These are phyloP conservation scores for Orthonevra nobilis DNA, from an alignment of 2,888 invertebrate genomes.

Conservation along the genomic window DNA sequence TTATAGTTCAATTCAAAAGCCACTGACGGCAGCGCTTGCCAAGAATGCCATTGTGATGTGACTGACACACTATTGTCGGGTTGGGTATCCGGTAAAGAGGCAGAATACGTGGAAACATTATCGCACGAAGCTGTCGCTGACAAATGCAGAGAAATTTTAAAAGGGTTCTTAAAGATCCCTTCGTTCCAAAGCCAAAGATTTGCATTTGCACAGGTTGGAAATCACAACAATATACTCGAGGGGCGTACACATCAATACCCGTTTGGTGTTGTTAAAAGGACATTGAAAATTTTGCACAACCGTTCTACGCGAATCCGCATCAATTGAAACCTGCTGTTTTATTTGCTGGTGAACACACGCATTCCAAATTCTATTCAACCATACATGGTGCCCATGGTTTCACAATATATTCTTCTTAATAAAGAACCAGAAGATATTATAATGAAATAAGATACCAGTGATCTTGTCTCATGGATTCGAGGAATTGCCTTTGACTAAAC, in stretches of 20 bases:
- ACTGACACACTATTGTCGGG: constrained; percentile 91
- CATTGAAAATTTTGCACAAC: constrained; percentile 92
- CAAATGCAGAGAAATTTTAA: constrained; percentile 90
- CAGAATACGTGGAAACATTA: constrained; percentile 94
- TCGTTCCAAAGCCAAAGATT: constrained; percentile 91
- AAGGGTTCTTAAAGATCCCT: constrained; percentile 93
- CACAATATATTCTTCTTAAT: constrained; percentile 85
- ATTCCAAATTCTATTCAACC: constrained; percentile 96
- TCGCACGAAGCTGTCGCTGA: constrained; percentile 88
- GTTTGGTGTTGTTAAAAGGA: constrained; percentile 94
- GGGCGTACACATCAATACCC: constrained; percentile 95
- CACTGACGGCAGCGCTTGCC: constrained; percentile 87
- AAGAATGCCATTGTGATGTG: constrained; percentile 86
- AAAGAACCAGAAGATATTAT: constrained; percentile 85
- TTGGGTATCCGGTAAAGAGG: constrained; percentile 95
- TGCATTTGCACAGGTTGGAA: constrained; percentile 95
- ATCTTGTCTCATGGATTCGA: constrained; percentile 93
- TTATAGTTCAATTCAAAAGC: constrained; percentile 91
- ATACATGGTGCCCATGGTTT: constrained; percentile 96
- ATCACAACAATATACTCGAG: constrained; percentile 89
- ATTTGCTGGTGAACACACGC: constrained; percentile 98
- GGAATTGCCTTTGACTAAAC: constrained; percentile 88
- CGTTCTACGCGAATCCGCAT: constrained; percentile 87
- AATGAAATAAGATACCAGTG: constrained; percentile 88
- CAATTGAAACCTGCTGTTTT: constrained; percentile 89